Percentiles rank a stretch among this genome's conserved stretches.
Evolutionary conservation across 2,113 vertebrate species (phyloP).

Genomic region (Chitala chitala): DNA sequence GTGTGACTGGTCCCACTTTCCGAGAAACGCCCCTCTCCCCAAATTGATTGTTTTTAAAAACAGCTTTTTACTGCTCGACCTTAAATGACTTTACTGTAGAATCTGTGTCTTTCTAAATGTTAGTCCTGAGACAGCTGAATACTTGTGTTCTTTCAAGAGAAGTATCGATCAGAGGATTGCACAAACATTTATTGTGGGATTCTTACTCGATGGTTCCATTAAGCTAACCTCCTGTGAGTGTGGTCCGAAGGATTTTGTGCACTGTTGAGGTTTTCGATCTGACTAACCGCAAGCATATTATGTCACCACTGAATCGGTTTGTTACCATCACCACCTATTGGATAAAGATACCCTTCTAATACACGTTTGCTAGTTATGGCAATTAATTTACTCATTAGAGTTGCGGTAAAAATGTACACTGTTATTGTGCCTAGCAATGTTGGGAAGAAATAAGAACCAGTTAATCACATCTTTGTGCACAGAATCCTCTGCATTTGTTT

Average conservation of each 20-base stretch:
- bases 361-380: slow-evolving; percentile 17
- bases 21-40: too few relatives aligned
- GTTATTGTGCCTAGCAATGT: slow-evolving; percentile 6
- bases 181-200: not conserved
- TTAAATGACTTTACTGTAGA: not conserved
- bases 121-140: not conserved
- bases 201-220: not conserved
- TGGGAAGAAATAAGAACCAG: not conserved
- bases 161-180: not conserved
- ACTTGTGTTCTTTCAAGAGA: not conserved
- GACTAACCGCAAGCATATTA: too few relatives aligned
- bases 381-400: slow-evolving; percentile 27
- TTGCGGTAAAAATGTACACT: slow-evolving; percentile 17
- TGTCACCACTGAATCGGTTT: not conserved
- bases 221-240: not conserved
- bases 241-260: not conserved
- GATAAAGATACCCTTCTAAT: not conserved
- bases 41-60: not conserved
- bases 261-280: too few relatives aligned
- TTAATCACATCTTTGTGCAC: slow-evolving; percentile 11
- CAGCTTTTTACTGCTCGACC: not conserved
- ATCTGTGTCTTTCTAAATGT: not conserved
- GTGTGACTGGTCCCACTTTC: not conserved
- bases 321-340: not conserved
- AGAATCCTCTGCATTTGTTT: not conserved